These are phyloP conservation scores for Philereme vetulata DNA, from an alignment of 2,888 invertebrate genomes.

Conservation along the genomic window DNA sequence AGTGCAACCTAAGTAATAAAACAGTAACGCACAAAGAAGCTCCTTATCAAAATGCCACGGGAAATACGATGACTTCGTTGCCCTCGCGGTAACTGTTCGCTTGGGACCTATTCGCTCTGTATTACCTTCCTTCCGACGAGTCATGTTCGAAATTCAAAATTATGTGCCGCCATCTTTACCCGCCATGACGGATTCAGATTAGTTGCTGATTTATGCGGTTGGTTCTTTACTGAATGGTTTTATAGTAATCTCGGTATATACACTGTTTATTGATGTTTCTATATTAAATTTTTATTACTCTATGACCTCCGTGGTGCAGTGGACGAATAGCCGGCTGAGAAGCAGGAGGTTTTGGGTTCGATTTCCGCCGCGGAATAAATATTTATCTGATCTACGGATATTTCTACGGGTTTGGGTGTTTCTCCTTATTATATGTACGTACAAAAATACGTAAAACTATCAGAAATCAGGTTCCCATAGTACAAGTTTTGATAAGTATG, in stretches of 20 bases:
- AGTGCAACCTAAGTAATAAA: slow-evolving; percentile 50
- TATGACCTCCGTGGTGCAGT: too few species aligned
- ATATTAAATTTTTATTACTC: not conserved
- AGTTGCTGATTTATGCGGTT: slow-evolving; percentile 47
- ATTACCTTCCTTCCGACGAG: slow-evolving; percentile 61
- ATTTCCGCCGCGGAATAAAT: too few species aligned
- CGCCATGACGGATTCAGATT: slow-evolving; percentile 69
- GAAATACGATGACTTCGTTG: slow-evolving; percentile 54
- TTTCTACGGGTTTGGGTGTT: too few species aligned
- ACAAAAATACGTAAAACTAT: too few species aligned
- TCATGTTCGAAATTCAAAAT: slow-evolving; percentile 62
- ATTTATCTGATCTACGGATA: too few species aligned
- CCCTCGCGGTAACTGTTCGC: slow-evolving; percentile 59
- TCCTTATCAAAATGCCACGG: slow-evolving; percentile 64
- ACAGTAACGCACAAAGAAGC: slow-evolving; percentile 50
- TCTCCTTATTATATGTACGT: too few species aligned
- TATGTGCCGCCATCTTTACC: slow-evolving; percentile 63
- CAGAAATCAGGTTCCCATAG: too few species aligned
- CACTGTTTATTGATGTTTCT: not conserved
- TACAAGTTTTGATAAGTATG: too few species aligned
- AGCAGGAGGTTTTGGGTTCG: too few species aligned
- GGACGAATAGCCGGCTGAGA: too few species aligned
- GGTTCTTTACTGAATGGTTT: slow-evolving; percentile 10
- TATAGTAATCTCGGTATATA: slow-evolving; percentile 2
- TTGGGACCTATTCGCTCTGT: slow-evolving; percentile 64